These are phyloP conservation scores for Esperia sulphurella DNA, from an alignment of 2,888 invertebrate species.

Conservation along the genomic window DNA sequence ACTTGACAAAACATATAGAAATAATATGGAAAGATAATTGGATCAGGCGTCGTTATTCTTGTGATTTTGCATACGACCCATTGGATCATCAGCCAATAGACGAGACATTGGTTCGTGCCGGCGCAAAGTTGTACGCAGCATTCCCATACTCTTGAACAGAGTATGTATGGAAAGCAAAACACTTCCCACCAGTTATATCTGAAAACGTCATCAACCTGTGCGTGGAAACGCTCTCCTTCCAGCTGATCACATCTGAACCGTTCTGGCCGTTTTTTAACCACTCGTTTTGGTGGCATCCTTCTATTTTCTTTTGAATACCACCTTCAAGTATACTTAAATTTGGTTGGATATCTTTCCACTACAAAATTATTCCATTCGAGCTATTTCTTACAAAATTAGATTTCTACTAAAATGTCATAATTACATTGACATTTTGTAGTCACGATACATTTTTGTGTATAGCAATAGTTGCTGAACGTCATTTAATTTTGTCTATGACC, in stretches of 20 bases:
- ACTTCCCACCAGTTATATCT: constrained; percentile 61
- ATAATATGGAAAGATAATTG: constrained; percentile 61
- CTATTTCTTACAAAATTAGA: background rate
- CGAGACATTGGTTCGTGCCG: constrained; percentile 56
- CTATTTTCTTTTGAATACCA: background rate
- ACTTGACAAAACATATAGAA: constrained; percentile 66
- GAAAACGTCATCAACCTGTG: constrained; percentile 45
- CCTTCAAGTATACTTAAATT: constrained; percentile 1
- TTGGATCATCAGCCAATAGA: constrained; percentile 62
- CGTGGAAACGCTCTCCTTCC: constrained; percentile 44
- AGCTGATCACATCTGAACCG: constrained; percentile 38
- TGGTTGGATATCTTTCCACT: background rate
- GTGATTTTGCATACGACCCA: constrained; percentile 63
- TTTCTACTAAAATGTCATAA: background rate
- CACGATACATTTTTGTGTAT: background rate
- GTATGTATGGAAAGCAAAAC: constrained; percentile 59
- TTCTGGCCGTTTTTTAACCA: constrained; percentile 22
- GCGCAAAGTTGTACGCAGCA: constrained; percentile 49
- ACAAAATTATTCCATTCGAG: background rate
- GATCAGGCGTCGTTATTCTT: constrained; percentile 47
- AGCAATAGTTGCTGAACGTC: constrained; percentile 2
- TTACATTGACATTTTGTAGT: background rate
- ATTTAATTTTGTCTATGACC: constrained; percentile 1
- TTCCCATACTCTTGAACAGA: constrained; percentile 51
- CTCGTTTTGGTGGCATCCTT: constrained; percentile 38